Evolutionary conservation across 2,113 vertebrate genomes (phyloP).

Genomic region (Blennius ocellaris): DNA sequence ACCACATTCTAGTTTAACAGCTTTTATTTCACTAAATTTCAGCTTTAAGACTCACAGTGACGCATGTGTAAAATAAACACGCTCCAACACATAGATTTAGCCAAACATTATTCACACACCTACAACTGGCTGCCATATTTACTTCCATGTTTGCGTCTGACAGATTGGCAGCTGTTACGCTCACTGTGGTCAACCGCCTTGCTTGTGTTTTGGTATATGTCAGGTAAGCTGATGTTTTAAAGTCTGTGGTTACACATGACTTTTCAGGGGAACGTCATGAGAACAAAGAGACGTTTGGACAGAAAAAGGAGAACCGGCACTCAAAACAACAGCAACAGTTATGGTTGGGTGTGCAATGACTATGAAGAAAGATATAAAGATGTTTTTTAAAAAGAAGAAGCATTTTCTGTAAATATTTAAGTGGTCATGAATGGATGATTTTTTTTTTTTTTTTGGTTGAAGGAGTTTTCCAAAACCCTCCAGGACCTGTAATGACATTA

Average conservation of each 20-base stretch:
- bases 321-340: conserved; percentile 2
- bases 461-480: conserved; percentile 40
- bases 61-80: background rate
- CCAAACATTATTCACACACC: conserved; percentile 10
- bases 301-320: conserved; percentile 34
- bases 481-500: conserved; percentile 7
- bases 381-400: too few relatives aligned
- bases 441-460: background rate
- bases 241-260: conserved; percentile 53
- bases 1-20: background rate
- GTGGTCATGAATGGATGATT: conserved; percentile 1
- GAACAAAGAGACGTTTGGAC: conserved; percentile 19
- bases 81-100: background rate
- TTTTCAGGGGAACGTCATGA: conserved; percentile 10
- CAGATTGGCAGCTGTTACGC: background rate
- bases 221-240: conserved; percentile 43
- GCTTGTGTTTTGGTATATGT: background rate
- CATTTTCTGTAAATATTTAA: conserved; percentile 15
- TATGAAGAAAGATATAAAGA: background rate
- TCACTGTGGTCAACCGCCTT: conserved; percentile 4
- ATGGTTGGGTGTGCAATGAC: conserved; percentile 1
- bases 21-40: background rate
- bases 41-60: background rate
- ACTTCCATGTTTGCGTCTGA: too few relatives aligned
- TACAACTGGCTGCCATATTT: background rate